These are phyloP conservation scores for Phthorimaea operculella DNA, from an alignment of 1,140 invertebrate species.

Conservation along the genomic window DNA sequence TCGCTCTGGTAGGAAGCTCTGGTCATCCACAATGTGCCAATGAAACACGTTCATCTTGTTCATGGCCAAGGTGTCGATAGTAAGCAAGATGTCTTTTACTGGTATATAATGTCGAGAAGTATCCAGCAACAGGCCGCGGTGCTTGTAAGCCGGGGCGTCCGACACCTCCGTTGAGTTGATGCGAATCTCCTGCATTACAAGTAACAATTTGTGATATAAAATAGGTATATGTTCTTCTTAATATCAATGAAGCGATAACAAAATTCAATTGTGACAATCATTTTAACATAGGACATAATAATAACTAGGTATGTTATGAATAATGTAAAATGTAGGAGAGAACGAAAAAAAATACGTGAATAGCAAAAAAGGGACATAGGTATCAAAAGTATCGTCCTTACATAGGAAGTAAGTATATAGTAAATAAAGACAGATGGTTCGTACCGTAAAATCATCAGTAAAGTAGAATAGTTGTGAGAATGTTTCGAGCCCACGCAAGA, in stretches of 20 bases:
- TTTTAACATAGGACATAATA: too few relatives aligned
- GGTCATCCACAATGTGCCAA: slow-evolving; percentile 95
- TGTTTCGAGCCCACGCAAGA: slow-evolving; percentile 81
- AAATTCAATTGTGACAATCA: too few relatives aligned
- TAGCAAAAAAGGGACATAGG: too few relatives aligned
- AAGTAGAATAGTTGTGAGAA: slow-evolving; percentile 76
- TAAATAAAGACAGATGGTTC: not conserved
- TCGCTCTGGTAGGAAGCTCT: slow-evolving; percentile 86
- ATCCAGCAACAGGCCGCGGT: slow-evolving; percentile 85
- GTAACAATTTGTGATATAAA: too few relatives aligned
- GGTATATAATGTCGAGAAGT: slow-evolving; percentile 86
- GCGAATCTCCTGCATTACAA: slow-evolving; percentile 6
- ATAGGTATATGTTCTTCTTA: too few relatives aligned
- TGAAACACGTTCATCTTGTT: slow-evolving; percentile 95
- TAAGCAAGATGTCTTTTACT: slow-evolving; percentile 71
- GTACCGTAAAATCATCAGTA: not conserved
- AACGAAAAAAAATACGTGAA: too few relatives aligned
- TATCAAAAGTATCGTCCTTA: too few relatives aligned
- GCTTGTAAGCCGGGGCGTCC: slow-evolving; percentile 79
- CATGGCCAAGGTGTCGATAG: slow-evolving; percentile 84
- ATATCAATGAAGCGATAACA: too few relatives aligned
- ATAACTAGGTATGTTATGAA: too few relatives aligned
- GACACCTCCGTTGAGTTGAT: slow-evolving; percentile 1
- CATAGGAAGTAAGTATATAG: too few relatives aligned
- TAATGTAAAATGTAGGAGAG: too few relatives aligned